Conservation (phyloP, 1,140 invertebrate genomes). For the Chymomyza costata region DNA sequence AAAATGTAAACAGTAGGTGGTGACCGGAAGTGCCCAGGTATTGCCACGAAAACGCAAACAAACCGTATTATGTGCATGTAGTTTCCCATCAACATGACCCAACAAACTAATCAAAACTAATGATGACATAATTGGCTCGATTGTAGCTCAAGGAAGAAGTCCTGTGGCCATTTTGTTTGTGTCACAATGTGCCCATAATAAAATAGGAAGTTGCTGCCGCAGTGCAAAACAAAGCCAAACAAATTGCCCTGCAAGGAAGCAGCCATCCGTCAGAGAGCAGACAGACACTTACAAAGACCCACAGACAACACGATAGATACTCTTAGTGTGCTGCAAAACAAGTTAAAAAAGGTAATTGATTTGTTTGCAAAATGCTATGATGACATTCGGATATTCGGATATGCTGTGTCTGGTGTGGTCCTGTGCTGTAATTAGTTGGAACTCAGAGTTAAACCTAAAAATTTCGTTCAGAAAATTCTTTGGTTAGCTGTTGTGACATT, state of each 20-base stretch:
- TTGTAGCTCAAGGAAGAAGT: constrained; percentile 18
- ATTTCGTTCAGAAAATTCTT: constrained; percentile 32
- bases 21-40: constrained; percentile 53
- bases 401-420: constrained; percentile 51
- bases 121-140: constrained; percentile 70
- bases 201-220: constrained; percentile 45
- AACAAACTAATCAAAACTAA: constrained; percentile 64
- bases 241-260: constrained; percentile 48
- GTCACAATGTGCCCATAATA: constrained; percentile 7
- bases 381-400: constrained; percentile 49
- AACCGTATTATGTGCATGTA: constrained; percentile 15
- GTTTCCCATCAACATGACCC: constrained; percentile 55
- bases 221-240: constrained; percentile 44
- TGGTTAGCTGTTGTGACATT: constrained; percentile 47
- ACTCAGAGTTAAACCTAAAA: constrained; percentile 17
- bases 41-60: constrained; percentile 23
- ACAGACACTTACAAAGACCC: constrained; percentile 20
- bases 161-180: constrained; percentile 2
- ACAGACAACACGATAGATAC: constrained; percentile 3
- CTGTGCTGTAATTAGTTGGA: constrained; percentile 44
- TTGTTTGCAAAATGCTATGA: constrained; percentile 66
- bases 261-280: constrained; percentile 53
- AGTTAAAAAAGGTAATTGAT: constrained; percentile 56
- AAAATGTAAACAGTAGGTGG: constrained; percentile 58
- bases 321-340: constrained; percentile 5